Evolutionary conservation across 1,140 invertebrate genomes (phyloP), one percentile per base, ranked within the genome.

Genomic region (Aphelenchoides besseyi): DNA sequence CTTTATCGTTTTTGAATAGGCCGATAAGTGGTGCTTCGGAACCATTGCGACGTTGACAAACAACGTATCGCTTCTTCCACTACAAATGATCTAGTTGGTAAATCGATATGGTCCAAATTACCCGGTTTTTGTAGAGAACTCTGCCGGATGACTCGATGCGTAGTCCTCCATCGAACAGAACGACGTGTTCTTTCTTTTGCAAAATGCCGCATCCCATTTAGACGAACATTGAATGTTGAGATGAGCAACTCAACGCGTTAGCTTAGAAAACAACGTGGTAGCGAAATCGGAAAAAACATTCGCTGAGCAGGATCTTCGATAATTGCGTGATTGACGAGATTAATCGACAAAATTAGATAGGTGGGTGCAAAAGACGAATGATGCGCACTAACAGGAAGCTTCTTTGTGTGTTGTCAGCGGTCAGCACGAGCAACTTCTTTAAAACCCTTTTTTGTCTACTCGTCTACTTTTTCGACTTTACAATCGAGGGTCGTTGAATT

Each of bases 11-110:
- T 52, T 75, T 75, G 70, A 75, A 75, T 28, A 75, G 61, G 16
- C 74, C 74, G 28, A 74, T 69, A 23, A 74, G 36, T 12, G 74
- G 74, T 26, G 74, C 77, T 52, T 75, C 74, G 1, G 74, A 57
- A 5, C 66, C 29, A 67, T 61, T 70, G 1, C 75, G 32, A 2
- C 74, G 64, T 53, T 75, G 74, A 63, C 74, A 75, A 28, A 75
- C 74, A n/a, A 78, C 74, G 29, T 75, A 75, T 1, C 74, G 76
- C n/a, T 29, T 37, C 33, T 35, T 16, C 74, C 74, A 75, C 74
- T 75, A 33, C 63, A 74, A 55, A 64, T 16, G 29, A 71, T n/a
- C n/a, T n/a, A n/a, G n/a, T 52, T 0, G 5, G 1, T 54, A 5
- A 16, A 74, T n/a, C 18, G 26, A 59, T 9, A n/a, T 37, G 2